Evolutionary conservation across 2,113 vertebrate species (phyloP), one percentile per base, ranked within the genome.

Genomic region (Indri indri): DNA sequence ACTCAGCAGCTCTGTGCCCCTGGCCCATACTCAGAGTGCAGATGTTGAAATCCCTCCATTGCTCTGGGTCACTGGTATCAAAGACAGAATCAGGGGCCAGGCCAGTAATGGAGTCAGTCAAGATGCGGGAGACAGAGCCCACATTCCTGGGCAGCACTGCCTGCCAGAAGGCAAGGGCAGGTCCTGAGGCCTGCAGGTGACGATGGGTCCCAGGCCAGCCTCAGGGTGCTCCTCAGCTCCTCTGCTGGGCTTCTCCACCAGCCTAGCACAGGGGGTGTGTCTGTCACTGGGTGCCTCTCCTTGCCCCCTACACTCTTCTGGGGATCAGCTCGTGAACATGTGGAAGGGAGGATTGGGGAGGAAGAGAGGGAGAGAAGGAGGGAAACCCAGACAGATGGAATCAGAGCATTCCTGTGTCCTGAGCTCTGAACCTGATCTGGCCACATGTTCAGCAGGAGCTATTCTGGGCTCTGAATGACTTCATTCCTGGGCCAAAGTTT

Each of bases 61-160:
- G 99, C 8, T 99, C 99, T 93, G 99, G 97, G 97, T 99, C 98
- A 66, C 99, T 99, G 97, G 99, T 99, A 97, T 99, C 99, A 97
- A 99, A 99, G 94, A 99, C 88, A 12, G 99, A 95, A 32, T 98
- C 98, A 6, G 99, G 97, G 7, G 99, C 97, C 97, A 99, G 95
- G 71, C 77, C 74, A 3, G 98, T 95, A 22, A 98, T 97, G 0
- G 99, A 96, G 18, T 99, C 97, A 0, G 98, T 95, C 74, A 99
- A 98, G 45, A 99, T 98, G 68, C 96, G 96, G 0, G 99, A 96
- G 13, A 99, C 77, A 0, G 76, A 97, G 27, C 97, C 88, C 30
- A 74, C 98, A 3, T 99, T 99, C 4, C 99, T 99, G 0, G 98
- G 97, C 65, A 99, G 96, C 65, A 99, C 98, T 0, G 99, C 99